Evolutionary conservation across 2,888 invertebrate species (phyloP), one percentile per base, ranked within the genome.

Genomic region (Leptopilina myrica): DNA sequence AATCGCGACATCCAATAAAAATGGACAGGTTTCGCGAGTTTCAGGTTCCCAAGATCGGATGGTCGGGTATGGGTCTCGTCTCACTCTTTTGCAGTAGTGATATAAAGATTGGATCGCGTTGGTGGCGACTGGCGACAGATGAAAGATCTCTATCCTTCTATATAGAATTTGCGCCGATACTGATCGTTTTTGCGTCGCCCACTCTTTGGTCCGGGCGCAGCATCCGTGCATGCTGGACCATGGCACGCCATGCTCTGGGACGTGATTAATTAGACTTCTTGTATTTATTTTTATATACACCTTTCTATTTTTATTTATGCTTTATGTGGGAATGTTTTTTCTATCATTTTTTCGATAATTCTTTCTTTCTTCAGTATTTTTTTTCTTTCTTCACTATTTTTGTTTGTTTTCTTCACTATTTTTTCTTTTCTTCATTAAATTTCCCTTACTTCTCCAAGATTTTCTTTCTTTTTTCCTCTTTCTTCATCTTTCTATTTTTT

Each of bases 241-340:
- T 53, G 53, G 69, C 53, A 73, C 56, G 76, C 78, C 40, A 78
- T 64, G 73, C 40, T 69, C 5, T 33, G 62, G n/a, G 56, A 65
- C 77, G 80, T 81, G 83, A 81, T 83, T 81, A 83, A 83, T 83
- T 79, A 80, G 78, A 78, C 77, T 73, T 56, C 79, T 81, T 80
- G 81, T 81, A 81, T 83, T 73, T 73, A 80, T 33, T 33, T 33
- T 33, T 33, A 33, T 33, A 33, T 81, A 79, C 78, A 83, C 69
- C 65, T 73, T 73, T 78, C 73, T 73, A 49, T 49, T 73, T 69
- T 76, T 80, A 80, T 77, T 53, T 33, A 77, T 78, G 79, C 75
- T 81, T 77, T 75, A 79, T 80, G 81, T 83, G 80, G 75, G 78
- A 64, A 15, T 59, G 5, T 7, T 33, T 33, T 33, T 33, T 2